phyloP scores from a whole-genome alignment of 2,113 vertebrate genomes.

The Corythornis vintsioides region DNA sequence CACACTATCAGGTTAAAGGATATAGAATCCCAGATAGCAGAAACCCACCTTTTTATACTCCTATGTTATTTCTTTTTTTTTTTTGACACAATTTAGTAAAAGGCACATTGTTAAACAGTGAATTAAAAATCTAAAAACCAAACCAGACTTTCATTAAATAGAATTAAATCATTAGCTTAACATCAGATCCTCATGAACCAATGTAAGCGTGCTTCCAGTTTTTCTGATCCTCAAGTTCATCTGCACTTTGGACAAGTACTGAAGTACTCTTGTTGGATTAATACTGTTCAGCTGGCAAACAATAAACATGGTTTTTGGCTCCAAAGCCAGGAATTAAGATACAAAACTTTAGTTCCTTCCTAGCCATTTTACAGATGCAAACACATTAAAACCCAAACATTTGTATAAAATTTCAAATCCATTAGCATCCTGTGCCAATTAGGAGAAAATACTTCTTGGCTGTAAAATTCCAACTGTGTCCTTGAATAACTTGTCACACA shows the following conservation, averaged over 20 bases:
- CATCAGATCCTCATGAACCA: slow-evolving; percentile 46
- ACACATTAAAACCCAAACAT: slow-evolving; percentile 49
- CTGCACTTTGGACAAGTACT: slow-evolving; percentile 43
- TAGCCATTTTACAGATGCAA: slow-evolving; percentile 41
- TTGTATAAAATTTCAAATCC: slow-evolving; percentile 43
- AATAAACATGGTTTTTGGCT: slow-evolving; percentile 53
- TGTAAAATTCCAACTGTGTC: slow-evolving; percentile 14
- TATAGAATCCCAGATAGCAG: slow-evolving; percentile 52
- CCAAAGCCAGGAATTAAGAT: slow-evolving; percentile 38
- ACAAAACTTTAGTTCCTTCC: not conserved
- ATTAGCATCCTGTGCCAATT: slow-evolving; percentile 45
- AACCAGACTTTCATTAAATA: slow-evolving; percentile 51
- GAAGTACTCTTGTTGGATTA: not conserved
- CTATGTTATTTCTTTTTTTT: slow-evolving; percentile 73
- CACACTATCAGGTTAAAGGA: slow-evolving; percentile 57
- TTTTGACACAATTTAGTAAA: slow-evolving; percentile 72
- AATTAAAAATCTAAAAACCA: slow-evolving; percentile 69
- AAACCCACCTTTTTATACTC: slow-evolving; percentile 59
- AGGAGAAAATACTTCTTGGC: slow-evolving; percentile 38
- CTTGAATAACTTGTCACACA: not conserved
- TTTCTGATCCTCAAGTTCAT: slow-evolving; percentile 41
- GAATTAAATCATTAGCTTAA: slow-evolving; percentile 57
- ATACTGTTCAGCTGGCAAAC: slow-evolving; percentile 1
- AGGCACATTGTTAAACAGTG: slow-evolving; percentile 79
- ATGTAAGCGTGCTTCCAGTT: slow-evolving; percentile 39